Evolutionary conservation across 2,113 vertebrate genomes (phyloP), one percentile per base, ranked within the genome.

Genomic region (Oriolus oriolus): DNA sequence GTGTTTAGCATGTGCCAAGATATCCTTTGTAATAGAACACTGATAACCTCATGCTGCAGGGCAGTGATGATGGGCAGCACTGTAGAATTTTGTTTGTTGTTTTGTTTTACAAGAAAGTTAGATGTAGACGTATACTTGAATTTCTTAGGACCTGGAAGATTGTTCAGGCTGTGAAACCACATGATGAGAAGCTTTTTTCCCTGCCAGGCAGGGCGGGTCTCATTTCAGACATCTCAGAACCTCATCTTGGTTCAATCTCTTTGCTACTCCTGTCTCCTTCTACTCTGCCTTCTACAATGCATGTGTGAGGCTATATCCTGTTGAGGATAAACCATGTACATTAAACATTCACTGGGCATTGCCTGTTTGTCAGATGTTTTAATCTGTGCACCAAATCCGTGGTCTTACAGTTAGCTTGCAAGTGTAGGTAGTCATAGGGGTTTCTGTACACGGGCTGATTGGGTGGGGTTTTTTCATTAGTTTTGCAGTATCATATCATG

Each of bases 291-390:
- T 27, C 30, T 11, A n/a, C 41, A 42, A 16, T 2, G 4, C 5
- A 3, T 49, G n/a, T 73, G 28, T 42, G 41, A 8, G 0, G 0
- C 33, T 57, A 1, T 16, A 10, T 49, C 50, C 65, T 59, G 16
- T 35, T 74, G 39, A 64, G 44, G 16, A 26, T 69, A 47, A 80
- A 59, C 13, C 7, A 24, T 5, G 15, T 39, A 6, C 35, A 19
- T 45, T 45, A 23, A 52, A 41, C 22, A 37, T 33, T 26, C 47
- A 35, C 2, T 20, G 35, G 19, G 6, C 11, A 9, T 19, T 84
- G 24, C 27, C 5, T 39, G 27, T 63, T 81, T 47, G 37, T 63
- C 24, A 75, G 2, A 35, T 65, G 10, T 56, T 54, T 74, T 27
- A 31, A 17, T 66, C 56, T 73, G 35, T 74, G 60, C 49, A 64